Evolutionary conservation across 2,113 vertebrate genomes (phyloP), one percentile per base, ranked within the genome.

Genomic region (Trachemys scripta): DNA sequence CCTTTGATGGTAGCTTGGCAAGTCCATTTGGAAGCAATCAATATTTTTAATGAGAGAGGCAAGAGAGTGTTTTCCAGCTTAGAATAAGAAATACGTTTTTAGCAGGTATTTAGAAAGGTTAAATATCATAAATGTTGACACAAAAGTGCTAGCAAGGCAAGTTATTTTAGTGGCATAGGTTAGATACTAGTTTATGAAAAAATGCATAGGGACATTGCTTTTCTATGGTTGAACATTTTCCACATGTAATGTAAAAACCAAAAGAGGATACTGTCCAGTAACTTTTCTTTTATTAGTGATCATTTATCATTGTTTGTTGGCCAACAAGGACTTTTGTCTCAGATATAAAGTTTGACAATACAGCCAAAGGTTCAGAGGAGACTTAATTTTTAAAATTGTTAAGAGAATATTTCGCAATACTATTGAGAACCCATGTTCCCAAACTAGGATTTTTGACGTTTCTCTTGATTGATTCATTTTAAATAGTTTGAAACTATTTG

Each of bases 271-370:
- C 38, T 90, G 84, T 97, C 91, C 97, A 97, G 89, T 92, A 84
- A 42, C 82, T 93, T 88, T 97, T n/a, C 56, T 93, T 97, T 97
- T 92, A 96, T 96, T 97, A 96, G 89, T 83, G 91, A 90, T 96
- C 42, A 95, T 92, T 95, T 96, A 93, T 95, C 2, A 3, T 3
- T 93, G 89, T 76, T 96, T 89, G 94, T 57, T 93, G 83, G 93
- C 92, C 91, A 96, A 89, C 88, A 89, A 86, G 83, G 80, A 90
- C 87, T 97, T 90, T 97, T 94, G 93, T 97, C 89, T 95, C 80
- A 92, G 95, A 97, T 93, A 78, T 22, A 57, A 59, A 88, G 82
- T 93, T 96, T 90, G 88, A 89, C 49, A 5, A 2, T 81, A 85
- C 51, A 95, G 89, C 85, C 86, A 95, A 95, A 92, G 62, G 65